Conservation (phyloP, 2,888 invertebrate genomes). For the Schrankia costaestrigalis region DNA sequence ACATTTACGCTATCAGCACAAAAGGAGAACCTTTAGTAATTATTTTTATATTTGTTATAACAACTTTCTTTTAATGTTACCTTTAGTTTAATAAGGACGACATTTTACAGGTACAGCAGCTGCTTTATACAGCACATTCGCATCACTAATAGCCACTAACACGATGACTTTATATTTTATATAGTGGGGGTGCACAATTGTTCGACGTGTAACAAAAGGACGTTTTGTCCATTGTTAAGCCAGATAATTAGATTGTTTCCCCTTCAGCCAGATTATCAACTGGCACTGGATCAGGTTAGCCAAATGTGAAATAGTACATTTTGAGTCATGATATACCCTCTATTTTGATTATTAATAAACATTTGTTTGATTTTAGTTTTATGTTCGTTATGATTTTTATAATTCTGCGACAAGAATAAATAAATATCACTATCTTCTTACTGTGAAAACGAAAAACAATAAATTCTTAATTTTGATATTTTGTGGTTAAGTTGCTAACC, state of each 20-base stretch:
- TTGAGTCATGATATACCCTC: background rate
- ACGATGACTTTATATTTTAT: slow-evolving; percentile 39
- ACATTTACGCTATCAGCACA: too few species aligned
- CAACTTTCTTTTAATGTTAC: slow-evolving; percentile 21
- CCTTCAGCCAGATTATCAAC: slow-evolving; percentile 17
- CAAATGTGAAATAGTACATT: background rate
- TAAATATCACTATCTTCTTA: too few species aligned
- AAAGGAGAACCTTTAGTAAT: too few species aligned
- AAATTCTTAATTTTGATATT: too few species aligned
- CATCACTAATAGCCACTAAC: slow-evolving; percentile 44
- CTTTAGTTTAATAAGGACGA: slow-evolving; percentile 19
- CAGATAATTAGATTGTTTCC: slow-evolving; percentile 38
- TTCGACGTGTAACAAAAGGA: slow-evolving; percentile 22
- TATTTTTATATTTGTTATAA: too few species aligned
- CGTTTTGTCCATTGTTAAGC: slow-evolving; percentile 23
- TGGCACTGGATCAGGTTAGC: slow-evolving; percentile 6
- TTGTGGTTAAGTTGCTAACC: too few species aligned
- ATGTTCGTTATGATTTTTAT: too few species aligned
- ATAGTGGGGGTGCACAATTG: slow-evolving; percentile 19
- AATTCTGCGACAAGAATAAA: too few species aligned
- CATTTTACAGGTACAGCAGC: slow-evolving; percentile 34
- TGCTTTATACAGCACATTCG: slow-evolving; percentile 31
- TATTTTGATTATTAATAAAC: background rate
- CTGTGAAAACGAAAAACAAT: too few species aligned
- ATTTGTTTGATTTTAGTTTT: background rate